These are phyloP conservation scores for Drosophila rubida DNA, from an alignment of 2,888 invertebrate species.

Conservation along the genomic window DNA sequence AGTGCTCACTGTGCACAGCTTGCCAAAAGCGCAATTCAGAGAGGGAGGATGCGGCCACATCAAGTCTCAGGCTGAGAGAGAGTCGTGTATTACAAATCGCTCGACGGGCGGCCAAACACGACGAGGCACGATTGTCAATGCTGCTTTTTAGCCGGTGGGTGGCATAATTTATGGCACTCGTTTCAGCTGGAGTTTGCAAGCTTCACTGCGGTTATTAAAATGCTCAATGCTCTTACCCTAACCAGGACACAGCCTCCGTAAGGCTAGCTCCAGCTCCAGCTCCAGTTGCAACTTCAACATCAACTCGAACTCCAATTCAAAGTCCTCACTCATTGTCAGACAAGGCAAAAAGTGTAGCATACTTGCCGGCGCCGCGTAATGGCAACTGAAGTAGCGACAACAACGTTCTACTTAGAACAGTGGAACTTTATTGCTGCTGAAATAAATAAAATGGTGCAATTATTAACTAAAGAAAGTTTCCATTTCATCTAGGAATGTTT, in stretches of 20 bases:
- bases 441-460: no score
- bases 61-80: not conserved
- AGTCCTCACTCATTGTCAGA: slow-evolving; percentile 51
- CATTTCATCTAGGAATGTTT: no score
- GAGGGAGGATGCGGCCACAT: not conserved
- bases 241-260: slow-evolving; percentile 25
- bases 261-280: slow-evolving; percentile 19
- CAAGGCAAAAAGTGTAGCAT: slow-evolving; percentile 71
- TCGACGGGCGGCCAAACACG: slow-evolving; percentile 71
- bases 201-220: slow-evolving; percentile 77
- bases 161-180: slow-evolving; percentile 78
- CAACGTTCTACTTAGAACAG: slow-evolving; percentile 33
- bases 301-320: slow-evolving; percentile 26
- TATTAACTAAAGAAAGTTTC: no score
- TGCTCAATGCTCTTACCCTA: slow-evolving; percentile 77
- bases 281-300: slow-evolving; percentile 7
- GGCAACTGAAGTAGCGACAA: slow-evolving; percentile 70
- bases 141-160: slow-evolving; percentile 63
- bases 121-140: slow-evolving; percentile 58
- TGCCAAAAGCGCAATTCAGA: slow-evolving; percentile 77
- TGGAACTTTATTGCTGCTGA: slow-evolving; percentile 12
- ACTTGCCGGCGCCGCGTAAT: slow-evolving; percentile 73
- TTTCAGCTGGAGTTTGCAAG: slow-evolving; percentile 44
- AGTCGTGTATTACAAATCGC: slow-evolving; percentile 82
- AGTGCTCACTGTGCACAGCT: slow-evolving; percentile 38